Evolutionary conservation across 1,140 invertebrate genomes (phyloP).

Genomic region (Lordiphosa stackelbergi): DNA sequence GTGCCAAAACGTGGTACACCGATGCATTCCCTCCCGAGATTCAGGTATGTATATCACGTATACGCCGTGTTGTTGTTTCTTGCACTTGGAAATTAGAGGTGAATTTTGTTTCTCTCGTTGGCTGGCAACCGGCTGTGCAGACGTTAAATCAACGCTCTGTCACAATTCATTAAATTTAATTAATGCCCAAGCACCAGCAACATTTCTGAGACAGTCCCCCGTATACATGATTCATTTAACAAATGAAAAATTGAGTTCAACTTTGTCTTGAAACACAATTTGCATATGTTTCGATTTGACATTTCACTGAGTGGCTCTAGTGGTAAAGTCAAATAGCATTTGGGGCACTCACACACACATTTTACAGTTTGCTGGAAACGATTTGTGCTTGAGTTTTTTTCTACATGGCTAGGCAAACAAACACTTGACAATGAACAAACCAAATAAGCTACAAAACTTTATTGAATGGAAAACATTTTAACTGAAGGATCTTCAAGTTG

Average conservation of each 20-base stretch:
- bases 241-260: conserved; percentile 10
- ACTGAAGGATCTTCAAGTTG: not conserved
- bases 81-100: conserved; percentile 18
- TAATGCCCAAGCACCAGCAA: conserved; percentile 39
- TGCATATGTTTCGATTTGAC: conserved; percentile 17
- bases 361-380: conserved; percentile 38
- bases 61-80: conserved; percentile 26
- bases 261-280: conserved; percentile 3
- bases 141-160: conserved; percentile 60
- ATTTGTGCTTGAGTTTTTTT: conserved; percentile 33
- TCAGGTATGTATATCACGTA: conserved; percentile 21
- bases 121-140: conserved; percentile 28
- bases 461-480: conserved; percentile 34
- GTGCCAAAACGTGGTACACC: not conserved
- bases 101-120: conserved; percentile 5
- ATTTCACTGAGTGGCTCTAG: conserved; percentile 12
- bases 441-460: conserved; percentile 24
- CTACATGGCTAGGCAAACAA: conserved; percentile 26
- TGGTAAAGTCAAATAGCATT: not conserved
- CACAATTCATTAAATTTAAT: conserved; percentile 73
- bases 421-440: conserved; percentile 13
- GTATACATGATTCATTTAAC: conserved; percentile 9
- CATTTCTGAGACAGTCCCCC: not conserved
- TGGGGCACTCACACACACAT: conserved; percentile 13
- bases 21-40: not conserved